Evolutionary conservation across 2,888 invertebrate genomes (phyloP).

Genomic region (Shargacucullia verbasci): DNA sequence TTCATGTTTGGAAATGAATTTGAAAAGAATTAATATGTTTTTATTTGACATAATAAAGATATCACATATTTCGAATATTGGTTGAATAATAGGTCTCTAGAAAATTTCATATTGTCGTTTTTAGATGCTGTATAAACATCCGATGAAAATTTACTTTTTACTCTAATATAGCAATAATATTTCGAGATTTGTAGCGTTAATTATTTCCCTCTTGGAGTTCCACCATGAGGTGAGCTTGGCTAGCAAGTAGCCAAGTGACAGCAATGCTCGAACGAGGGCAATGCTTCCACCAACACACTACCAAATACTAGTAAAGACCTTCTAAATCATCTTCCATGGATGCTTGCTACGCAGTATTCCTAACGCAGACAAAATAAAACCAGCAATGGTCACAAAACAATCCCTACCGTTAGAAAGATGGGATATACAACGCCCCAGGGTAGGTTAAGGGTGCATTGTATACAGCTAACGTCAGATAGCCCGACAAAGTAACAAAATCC

Average conservation of each 20-base stretch:
- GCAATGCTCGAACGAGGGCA: slow-evolving; percentile 78
- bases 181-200: slow-evolving; percentile 53
- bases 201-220: slow-evolving; percentile 57
- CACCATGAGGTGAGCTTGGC: slow-evolving; percentile 66
- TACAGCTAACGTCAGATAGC: slow-evolving; percentile 73
- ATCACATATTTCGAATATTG: too few species aligned
- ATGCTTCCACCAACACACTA: slow-evolving; percentile 55
- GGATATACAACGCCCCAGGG: slow-evolving; percentile 68
- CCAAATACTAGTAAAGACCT: slow-evolving; percentile 23
- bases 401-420: slow-evolving; percentile 39
- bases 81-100: too few species aligned
- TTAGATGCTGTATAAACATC: neutral
- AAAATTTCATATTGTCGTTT: too few species aligned
- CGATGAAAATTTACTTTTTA: slow-evolving; percentile 8
- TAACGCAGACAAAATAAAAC: slow-evolving; percentile 10
- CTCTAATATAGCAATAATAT: slow-evolving; percentile 36
- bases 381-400: slow-evolving; percentile 62
- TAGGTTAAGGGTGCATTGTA: slow-evolving; percentile 87
- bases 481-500: slow-evolving; percentile 53
- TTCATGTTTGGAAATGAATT: too few species aligned
- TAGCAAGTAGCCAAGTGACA: slow-evolving; percentile 75
- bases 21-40: too few species aligned
- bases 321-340: slow-evolving; percentile 19
- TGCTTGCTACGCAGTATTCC: neutral
- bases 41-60: too few species aligned